Percentiles rank a stretch among this genome's conserved stretches.
phyloP scores from a whole-genome alignment of 1,140 invertebrate genomes.

The Pemphigus obesinymphae region DNA sequence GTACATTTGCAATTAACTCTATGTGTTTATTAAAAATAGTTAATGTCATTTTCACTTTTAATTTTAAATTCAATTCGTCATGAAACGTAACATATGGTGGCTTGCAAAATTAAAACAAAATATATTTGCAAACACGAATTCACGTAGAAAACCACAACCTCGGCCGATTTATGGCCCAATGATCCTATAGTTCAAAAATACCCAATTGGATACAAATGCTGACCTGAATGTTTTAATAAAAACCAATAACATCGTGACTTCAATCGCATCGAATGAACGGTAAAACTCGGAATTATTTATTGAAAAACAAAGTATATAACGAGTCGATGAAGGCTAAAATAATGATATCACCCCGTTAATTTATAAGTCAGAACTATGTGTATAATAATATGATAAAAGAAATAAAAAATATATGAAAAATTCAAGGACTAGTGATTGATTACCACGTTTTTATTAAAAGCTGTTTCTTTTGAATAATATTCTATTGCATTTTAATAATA shows the following conservation, averaged over 20 bases:
- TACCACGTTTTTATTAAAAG: not conserved
- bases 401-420: not conserved
- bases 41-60: too few relatives aligned
- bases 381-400: too few relatives aligned
- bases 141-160: constrained; percentile 6
- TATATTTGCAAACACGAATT: not conserved
- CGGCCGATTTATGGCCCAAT: not conserved
- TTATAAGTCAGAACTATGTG: not conserved
- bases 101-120: not conserved
- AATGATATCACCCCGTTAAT: not conserved
- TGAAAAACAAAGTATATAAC: not conserved
- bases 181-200: not conserved
- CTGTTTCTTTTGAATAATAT: not conserved
- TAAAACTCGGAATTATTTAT: not conserved
- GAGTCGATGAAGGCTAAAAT: not conserved
- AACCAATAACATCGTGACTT: not conserved
- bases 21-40: too few relatives aligned
- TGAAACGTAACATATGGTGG: not conserved
- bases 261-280: not conserved
- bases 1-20: too few relatives aligned
- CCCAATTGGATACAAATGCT: not conserved
- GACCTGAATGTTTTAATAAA: not conserved
- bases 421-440: not conserved
- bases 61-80: too few relatives aligned
- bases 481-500: not conserved